A percentile compares a stretch with the other conserved stretches of the same genome.
Conservation (phyloP, 2,888 invertebrate species). For the Spilosoma lubricipeda region DNA sequence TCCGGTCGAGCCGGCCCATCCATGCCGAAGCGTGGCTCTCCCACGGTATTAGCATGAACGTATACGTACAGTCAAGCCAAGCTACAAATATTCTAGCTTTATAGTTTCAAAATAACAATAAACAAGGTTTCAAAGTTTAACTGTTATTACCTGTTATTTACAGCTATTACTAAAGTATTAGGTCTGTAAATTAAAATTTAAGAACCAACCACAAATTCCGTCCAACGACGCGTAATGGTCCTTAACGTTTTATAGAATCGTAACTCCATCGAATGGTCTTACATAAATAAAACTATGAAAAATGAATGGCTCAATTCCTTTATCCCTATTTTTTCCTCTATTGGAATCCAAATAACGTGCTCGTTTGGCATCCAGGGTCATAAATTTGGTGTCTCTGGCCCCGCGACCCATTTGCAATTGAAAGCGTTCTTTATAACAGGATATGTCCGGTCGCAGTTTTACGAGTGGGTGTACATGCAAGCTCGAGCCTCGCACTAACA, state of each 20-base stretch:
- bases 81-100: constrained; percentile 11
- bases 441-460: constrained; percentile 79
- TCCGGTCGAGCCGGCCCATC: no score
- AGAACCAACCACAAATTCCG: constrained; percentile 34
- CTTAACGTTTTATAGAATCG: constrained; percentile 68
- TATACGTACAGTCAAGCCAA: no score
- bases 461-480: constrained; percentile 52
- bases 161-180: constrained; percentile 11
- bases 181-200: constrained; percentile 34
- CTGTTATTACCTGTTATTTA: not conserved
- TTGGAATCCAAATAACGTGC: constrained; percentile 75
- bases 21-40: no score
- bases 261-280: constrained; percentile 68
- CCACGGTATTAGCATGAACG: no score
- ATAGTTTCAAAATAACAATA: constrained; percentile 31
- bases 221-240: constrained; percentile 35
- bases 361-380: constrained; percentile 74
- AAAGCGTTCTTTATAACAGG: constrained; percentile 82
- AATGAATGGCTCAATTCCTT: constrained; percentile 77
- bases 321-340: constrained; percentile 76
- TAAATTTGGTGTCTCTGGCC: constrained; percentile 76
- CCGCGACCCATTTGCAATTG: constrained; percentile 83
- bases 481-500: constrained; percentile 14
- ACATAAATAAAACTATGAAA: constrained; percentile 81
- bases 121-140: not conserved